A percentile compares a stretch with the other conserved stretches of the same genome.
Evolutionary conservation across 92 coral and sea anemone species (phyloP).

Genomic region (Desmophyllum pertusum): DNA sequence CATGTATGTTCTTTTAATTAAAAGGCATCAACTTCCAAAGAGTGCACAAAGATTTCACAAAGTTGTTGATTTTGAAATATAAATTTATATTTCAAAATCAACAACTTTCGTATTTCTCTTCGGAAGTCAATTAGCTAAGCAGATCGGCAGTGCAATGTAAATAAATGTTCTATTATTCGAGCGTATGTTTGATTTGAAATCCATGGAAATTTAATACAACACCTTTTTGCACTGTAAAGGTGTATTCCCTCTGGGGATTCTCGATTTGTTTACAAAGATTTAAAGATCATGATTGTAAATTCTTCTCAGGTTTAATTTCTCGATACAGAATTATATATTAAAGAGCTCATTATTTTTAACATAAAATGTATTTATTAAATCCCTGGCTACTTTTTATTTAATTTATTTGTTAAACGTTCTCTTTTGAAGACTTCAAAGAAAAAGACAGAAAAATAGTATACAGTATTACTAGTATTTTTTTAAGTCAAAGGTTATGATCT

Average conservation of each 20-base stretch:
- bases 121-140: slow-evolving; percentile 3
- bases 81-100: not conserved
- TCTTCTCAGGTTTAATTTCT: not conserved
- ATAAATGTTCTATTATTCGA: not conserved
- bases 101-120: not conserved
- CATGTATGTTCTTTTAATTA: not conserved
- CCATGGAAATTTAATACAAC: not conserved
- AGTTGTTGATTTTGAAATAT: not conserved
- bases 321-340: not conserved
- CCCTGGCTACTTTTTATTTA: too few relatives aligned
- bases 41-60: not conserved
- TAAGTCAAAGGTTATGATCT: not conserved
- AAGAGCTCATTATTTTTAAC: not conserved
- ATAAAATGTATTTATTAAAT: not conserved
- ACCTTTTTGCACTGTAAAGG: not conserved
- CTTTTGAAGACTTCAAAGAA: not conserved
- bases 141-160: not conserved
- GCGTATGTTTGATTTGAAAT: not conserved
- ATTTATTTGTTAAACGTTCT: not conserved
- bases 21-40: not conserved
- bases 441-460: not conserved
- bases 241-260: not conserved
- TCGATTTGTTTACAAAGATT: not conserved
- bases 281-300: not conserved
- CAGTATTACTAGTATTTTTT: not conserved